These are phyloP conservation scores for Parnassius orleans DNA, from an alignment of 2,888 invertebrate species.

Conservation along the genomic window DNA sequence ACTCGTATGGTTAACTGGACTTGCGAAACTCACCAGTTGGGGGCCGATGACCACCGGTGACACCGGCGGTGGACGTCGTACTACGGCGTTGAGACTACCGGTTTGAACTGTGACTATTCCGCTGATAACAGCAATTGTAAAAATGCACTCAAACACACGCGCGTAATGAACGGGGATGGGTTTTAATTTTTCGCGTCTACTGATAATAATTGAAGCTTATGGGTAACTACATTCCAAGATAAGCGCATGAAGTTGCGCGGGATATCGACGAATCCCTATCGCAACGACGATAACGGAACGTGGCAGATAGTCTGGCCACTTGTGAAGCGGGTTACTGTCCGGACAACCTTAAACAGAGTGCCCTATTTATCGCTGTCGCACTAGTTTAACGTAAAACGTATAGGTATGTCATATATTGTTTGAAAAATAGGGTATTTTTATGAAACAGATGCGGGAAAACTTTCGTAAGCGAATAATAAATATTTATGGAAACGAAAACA, in stretches of 20 bases:
- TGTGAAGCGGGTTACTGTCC: slow-evolving; percentile 54
- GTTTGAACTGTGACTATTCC: slow-evolving; percentile 45
- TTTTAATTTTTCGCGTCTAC: slow-evolving; percentile 45
- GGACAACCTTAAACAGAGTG: slow-evolving; percentile 47
- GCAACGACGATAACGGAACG: slow-evolving; percentile 61
- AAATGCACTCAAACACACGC: slow-evolving; percentile 16
- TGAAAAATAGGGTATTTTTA: not conserved
- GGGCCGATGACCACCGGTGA: slow-evolving; percentile 74
- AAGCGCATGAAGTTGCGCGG: slow-evolving; percentile 56
- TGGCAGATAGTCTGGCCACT: slow-evolving; percentile 50
- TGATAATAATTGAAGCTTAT: slow-evolving; percentile 55
- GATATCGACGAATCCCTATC: slow-evolving; percentile 62
- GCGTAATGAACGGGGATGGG: slow-evolving; percentile 27
- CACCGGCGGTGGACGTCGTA: slow-evolving; percentile 45
- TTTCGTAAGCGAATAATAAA: slow-evolving; percentile 18
- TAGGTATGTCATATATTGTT: slow-evolving; percentile 23
- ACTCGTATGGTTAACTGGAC: slow-evolving; percentile 75
- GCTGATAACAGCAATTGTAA: slow-evolving; percentile 41
- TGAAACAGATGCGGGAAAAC: slow-evolving; percentile 25
- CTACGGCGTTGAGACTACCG: slow-evolving; percentile 45
- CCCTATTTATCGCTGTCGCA: slow-evolving; percentile 48
- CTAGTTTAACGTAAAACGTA: not conserved
- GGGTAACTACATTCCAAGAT: slow-evolving; percentile 66
- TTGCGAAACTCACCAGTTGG: slow-evolving; percentile 74
- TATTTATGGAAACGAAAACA: slow-evolving; percentile 27